A percentile compares a stretch with the other conserved stretches of the same genome.
Conservation (phyloP, 2,113 vertebrate species). For the Cervus canadensis region DNA sequence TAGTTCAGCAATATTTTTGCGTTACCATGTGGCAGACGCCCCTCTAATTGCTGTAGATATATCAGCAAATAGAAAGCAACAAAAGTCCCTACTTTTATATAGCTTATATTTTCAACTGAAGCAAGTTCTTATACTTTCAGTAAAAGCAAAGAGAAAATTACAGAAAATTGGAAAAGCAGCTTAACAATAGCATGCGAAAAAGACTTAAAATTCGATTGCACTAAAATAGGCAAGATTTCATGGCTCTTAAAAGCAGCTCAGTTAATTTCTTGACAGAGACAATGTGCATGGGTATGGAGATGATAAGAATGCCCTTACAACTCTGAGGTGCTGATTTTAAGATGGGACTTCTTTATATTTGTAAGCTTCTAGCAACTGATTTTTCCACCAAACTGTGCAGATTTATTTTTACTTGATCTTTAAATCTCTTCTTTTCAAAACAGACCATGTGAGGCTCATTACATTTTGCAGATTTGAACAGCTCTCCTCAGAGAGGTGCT, state of each 20-base stretch:
- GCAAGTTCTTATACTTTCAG: background rate
- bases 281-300: background rate
- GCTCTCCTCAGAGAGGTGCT: background rate
- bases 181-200: background rate
- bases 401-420: background rate
- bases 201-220: background rate
- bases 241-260: background rate
- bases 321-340: background rate
- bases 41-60: background rate
- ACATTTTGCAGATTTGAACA: background rate
- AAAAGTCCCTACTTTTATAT: background rate
- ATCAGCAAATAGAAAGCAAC: background rate
- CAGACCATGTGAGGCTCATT: background rate
- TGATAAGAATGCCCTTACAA: background rate
- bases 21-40: background rate
- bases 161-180: background rate
- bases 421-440: background rate
- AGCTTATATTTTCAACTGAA: background rate
- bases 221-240: background rate
- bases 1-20: background rate
- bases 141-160: slow-evolving; percentile 12
- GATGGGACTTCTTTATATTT: background rate
- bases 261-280: background rate
- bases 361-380: background rate
- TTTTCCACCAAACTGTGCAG: background rate